phyloP scores from a whole-genome alignment of 2,888 invertebrate species.

The Eledona agricola region DNA sequence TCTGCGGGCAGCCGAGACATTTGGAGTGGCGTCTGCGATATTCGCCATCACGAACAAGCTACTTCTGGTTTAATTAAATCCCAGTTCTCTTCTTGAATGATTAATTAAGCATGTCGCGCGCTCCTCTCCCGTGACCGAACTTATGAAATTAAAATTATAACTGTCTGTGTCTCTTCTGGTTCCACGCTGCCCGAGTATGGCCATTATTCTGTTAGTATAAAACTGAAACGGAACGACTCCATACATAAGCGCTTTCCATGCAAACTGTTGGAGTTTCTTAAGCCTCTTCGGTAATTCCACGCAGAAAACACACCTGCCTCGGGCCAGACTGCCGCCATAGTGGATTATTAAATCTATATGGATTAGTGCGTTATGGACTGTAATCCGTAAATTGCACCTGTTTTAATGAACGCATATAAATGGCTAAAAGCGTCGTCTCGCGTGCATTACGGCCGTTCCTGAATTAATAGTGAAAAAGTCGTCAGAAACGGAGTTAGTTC shows the following conservation, averaged over 20 bases:
- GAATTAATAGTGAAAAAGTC: too few species aligned
- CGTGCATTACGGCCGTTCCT: too few species aligned
- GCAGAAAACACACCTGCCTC: conserved; percentile 47
- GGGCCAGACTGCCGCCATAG: conserved; percentile 34
- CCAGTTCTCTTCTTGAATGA: conserved; percentile 57
- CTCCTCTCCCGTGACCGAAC: conserved; percentile 48
- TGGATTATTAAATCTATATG: conserved; percentile 47
- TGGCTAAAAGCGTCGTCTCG: conserved; percentile 20
- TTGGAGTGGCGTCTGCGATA: conserved; percentile 53
- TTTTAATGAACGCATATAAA: conserved; percentile 39
- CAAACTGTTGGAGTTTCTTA: conserved; percentile 47
- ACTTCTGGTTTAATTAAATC: conserved; percentile 60
- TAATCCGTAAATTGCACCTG: conserved; percentile 44
- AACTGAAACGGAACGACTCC: conserved; percentile 42
- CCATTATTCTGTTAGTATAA: conserved; percentile 35
- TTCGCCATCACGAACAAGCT: conserved; percentile 59
- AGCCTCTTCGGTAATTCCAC: conserved; percentile 45
- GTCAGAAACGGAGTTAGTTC: too few species aligned
- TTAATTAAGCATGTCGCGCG: conserved; percentile 56
- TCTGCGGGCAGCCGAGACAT: conserved; percentile 43
- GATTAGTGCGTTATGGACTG: conserved; percentile 43
- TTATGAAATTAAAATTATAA: conserved; percentile 55
- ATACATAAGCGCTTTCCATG: conserved; percentile 44
- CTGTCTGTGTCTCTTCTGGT: conserved; percentile 22
- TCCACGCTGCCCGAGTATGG: conserved; percentile 9